Percentiles rank a stretch among this genome's conserved stretches.
phyloP scores from a whole-genome alignment of 2,888 invertebrate species.

The Linnaemya tessellans region DNA sequence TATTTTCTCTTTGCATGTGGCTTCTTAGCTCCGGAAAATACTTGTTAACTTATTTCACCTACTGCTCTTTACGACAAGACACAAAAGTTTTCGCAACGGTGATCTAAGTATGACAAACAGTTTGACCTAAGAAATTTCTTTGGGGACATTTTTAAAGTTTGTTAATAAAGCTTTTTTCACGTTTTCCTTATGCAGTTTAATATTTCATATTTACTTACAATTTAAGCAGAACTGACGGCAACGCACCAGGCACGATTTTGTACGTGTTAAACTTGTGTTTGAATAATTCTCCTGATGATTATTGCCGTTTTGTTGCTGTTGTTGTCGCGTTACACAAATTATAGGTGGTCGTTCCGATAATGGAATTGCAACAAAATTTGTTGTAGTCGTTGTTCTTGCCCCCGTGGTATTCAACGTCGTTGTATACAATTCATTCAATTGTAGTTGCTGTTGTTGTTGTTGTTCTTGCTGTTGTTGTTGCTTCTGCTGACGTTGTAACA shows the following conservation, averaged over 20 bases:
- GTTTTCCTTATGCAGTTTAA: neutral
- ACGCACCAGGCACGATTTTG: constrained; percentile 78
- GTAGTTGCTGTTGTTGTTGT: constrained; percentile 68
- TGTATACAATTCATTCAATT: constrained; percentile 27
- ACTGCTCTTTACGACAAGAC: too few species aligned
- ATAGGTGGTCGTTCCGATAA: constrained; percentile 58
- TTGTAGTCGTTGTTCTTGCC: constrained; percentile 33
- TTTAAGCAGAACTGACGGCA: constrained; percentile 77
- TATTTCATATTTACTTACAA: constrained; percentile 74
- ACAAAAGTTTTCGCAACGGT: too few species aligned
- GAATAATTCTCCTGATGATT: constrained; percentile 68
- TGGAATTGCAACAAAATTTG: constrained; percentile 65
- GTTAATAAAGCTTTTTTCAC: neutral
- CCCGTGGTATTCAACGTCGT: constrained; percentile 13
- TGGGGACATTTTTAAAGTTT: neutral
- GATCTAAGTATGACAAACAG: too few species aligned
- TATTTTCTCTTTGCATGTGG: neutral
- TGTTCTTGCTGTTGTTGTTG: constrained; percentile 69
- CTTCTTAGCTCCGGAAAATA: neutral
- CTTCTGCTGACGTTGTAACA: constrained; percentile 72
- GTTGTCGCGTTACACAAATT: constrained; percentile 60
- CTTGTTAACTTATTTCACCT: too few species aligned
- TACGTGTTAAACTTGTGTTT: constrained; percentile 58
- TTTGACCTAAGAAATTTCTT: too few species aligned
- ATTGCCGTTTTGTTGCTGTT: constrained; percentile 73